Percentiles rank a stretch among this genome's conserved stretches.
Conservation (phyloP, 2,113 vertebrate genomes). For the Elephas maximus region DNA sequence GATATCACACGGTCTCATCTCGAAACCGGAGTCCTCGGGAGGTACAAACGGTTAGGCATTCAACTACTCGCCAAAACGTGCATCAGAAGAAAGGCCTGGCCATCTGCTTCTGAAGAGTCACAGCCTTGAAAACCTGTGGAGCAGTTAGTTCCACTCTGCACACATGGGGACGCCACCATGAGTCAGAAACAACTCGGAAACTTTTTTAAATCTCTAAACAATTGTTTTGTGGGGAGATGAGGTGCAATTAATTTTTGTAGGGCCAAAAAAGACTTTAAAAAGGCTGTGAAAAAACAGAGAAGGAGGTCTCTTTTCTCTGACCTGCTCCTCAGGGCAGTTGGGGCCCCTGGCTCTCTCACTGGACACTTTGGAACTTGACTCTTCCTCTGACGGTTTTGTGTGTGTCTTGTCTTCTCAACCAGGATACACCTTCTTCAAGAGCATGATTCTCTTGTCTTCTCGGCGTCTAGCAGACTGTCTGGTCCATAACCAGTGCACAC, state of each 20-base stretch:
- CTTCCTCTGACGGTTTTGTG: rapidly evolving
- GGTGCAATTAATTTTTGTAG: neutral
- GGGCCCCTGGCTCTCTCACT: neutral
- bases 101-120: neutral
- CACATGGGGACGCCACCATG: neutral
- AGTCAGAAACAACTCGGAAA: neutral
- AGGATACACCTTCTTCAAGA: neutral
- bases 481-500: neutral
- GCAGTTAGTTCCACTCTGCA: neutral
- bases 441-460: neutral
- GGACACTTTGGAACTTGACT: neutral
- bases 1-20: neutral
- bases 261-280: neutral
- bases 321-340: neutral
- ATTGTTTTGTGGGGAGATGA: neutral
- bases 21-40: neutral
- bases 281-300: neutral
- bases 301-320: neutral
- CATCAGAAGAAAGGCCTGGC: neutral
- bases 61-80: neutral
- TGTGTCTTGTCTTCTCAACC: neutral
- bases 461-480: too few species aligned
- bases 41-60: neutral
- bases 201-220: neutral
- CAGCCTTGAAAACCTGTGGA: neutral